Conservation (phyloP, 37 sponge, comb jelly and placozoan species). For the Ephydatia muelleri region DNA sequence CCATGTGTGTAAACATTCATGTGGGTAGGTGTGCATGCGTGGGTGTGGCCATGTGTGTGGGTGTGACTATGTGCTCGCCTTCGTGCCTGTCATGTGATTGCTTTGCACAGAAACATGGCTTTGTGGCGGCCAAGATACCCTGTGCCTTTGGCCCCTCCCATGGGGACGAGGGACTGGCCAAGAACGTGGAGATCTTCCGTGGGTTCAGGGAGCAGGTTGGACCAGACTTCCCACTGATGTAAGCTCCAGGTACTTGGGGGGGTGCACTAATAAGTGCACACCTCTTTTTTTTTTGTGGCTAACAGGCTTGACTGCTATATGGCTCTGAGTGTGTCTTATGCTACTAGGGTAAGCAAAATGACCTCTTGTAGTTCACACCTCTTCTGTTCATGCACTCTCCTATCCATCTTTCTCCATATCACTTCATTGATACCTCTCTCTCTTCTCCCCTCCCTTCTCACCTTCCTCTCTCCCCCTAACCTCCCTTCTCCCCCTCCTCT, state of each 20-base stretch:
- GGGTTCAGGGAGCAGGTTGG: conserved; percentile 76
- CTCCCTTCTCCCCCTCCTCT: too few species aligned
- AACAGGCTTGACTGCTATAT: conserved; percentile 91
- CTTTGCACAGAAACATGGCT: conserved; percentile 61
- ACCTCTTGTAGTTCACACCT: not conserved
- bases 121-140: conserved; percentile 89
- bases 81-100: too few species aligned
- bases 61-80: too few species aligned
- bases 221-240: conserved; percentile 87
- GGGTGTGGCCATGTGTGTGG: too few species aligned
- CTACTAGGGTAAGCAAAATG: conserved; percentile 51
- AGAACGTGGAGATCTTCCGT: conserved; percentile 74
- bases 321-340: conserved; percentile 78
- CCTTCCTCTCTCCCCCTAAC: too few species aligned
- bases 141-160: conserved; percentile 84
- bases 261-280: not conserved
- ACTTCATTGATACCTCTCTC: too few species aligned
- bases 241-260: not conserved
- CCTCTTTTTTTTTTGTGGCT: too few species aligned
- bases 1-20: too few species aligned
- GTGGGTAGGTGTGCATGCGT: too few species aligned
- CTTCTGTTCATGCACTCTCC: not conserved
- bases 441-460: too few species aligned
- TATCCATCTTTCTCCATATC: too few species aligned
- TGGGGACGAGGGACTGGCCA: conserved; percentile 73